Conservation (phyloP, 2,888 invertebrate species). For the Sarcophaga rosellei region DNA sequence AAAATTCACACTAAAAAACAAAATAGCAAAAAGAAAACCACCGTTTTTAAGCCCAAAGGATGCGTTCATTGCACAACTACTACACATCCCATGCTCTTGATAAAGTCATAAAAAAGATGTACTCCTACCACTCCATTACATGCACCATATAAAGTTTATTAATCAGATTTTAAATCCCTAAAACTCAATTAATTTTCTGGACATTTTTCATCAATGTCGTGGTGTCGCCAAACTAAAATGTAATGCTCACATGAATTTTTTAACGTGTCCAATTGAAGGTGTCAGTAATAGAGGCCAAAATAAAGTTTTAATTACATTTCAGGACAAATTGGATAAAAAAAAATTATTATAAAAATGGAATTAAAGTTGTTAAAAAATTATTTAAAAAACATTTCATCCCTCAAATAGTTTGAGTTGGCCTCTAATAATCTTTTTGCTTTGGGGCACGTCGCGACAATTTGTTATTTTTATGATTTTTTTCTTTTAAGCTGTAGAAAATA, state of each 20-base stretch:
- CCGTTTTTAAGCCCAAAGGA: too few species aligned
- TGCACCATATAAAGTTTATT: too few species aligned
- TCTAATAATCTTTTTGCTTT: constrained; percentile 42
- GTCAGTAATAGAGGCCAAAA: constrained; percentile 43
- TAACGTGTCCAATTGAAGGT: constrained; percentile 11
- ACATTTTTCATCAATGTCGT: too few species aligned
- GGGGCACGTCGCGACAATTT: constrained; percentile 58
- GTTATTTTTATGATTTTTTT: constrained; percentile 26
- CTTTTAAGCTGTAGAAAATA: constrained; percentile 32
- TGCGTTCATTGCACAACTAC: too few species aligned
- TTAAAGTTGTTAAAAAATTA: neutral
- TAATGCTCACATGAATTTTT: neutral
- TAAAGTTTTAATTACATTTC: constrained; percentile 59
- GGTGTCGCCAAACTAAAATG: neutral
- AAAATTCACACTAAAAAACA: too few species aligned
- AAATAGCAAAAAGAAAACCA: too few species aligned
- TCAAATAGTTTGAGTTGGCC: constrained; percentile 10
- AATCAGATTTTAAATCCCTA: too few species aligned
- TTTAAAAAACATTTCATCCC: constrained; percentile 30
- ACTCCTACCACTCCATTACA: too few species aligned
- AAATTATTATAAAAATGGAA: neutral
- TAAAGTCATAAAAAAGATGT: too few species aligned
- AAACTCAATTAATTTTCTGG: too few species aligned
- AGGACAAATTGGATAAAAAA: constrained; percentile 15
- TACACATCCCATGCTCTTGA: too few species aligned